These are phyloP conservation scores for Rhagonycha lutea DNA, from an alignment of 2,888 invertebrate genomes.

Conservation along the genomic window DNA sequence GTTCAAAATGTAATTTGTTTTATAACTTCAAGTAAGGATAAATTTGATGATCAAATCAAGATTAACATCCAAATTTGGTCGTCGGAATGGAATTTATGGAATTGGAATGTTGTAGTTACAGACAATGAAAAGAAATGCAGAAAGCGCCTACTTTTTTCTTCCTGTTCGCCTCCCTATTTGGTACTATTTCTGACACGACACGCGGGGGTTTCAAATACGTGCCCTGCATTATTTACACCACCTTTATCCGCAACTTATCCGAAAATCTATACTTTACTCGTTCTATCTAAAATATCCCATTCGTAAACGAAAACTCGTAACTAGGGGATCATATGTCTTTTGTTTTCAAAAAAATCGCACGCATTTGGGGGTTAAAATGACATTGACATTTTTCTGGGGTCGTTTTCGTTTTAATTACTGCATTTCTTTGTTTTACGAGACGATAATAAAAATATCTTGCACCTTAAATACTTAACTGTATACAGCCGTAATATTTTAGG, in stretches of 20 bases:
- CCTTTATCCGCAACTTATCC: constrained; percentile 47
- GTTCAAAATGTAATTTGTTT: background rate
- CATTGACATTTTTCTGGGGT: constrained; percentile 9
- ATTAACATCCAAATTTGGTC: background rate
- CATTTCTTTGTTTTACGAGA: background rate
- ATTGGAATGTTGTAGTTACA: constrained; percentile 10
- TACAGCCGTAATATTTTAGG: constrained; percentile 6
- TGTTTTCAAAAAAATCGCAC: background rate
- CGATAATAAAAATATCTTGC: background rate
- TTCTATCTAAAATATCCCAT: constrained; percentile 17
- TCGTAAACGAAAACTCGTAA: constrained; percentile 15
- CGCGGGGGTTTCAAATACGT: constrained; percentile 44
- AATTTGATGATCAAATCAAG: background rate
- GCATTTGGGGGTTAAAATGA: constrained; percentile 10
- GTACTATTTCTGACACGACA: constrained; percentile 46
- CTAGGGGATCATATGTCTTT: constrained; percentile 25
- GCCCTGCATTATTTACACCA: constrained; percentile 52
- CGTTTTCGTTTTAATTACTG: background rate
- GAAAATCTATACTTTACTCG: constrained; percentile 47
- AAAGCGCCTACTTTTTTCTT: constrained; percentile 32
- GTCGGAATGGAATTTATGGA: background rate
- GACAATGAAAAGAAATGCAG: constrained; percentile 13
- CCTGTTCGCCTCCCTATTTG: constrained; percentile 36
- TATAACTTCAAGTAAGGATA: background rate
- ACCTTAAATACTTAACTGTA: constrained; percentile 23